Base-by-base conservation (phyloP, 1,140 invertebrate species). In the Hyles vespertilio region DNA sequence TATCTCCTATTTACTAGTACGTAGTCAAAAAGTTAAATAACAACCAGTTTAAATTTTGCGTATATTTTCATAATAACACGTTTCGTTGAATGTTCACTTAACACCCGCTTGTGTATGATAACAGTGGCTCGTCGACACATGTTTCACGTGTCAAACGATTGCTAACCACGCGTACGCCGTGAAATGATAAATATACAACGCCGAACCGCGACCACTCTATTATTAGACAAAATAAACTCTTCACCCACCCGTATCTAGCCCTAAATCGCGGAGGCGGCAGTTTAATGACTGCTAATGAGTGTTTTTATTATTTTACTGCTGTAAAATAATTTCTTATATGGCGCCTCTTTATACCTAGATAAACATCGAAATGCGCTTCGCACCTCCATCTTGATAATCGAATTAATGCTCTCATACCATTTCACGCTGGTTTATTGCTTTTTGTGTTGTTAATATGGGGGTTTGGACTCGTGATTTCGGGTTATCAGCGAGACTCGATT, bases 311-410 rank as follows among this genome's bases (percentile, higher is more conserved):
- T 87, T 87, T 85, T 79, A 83, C 77, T 80, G 78, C 69, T 81
- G 81, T 89, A 85, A 89, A 87, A 87, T 88, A 84, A 88, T 87
- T 86, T 84, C 80, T 84, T 79, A 80, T 81, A 86, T 69, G 74
- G 79, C 74, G 77, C 78, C 82, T 85, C 81, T 85, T 84, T 89
- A 85, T 85, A 78, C 81, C 79, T 86, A 89, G 86, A 89, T 89
- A 89, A 89, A 87, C 86, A 89, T 89, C 86, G 69, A 84, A 89
- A 85, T 82, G 74, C 83, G 84, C 86, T 89, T 89, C 81, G 72
- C 86, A 87, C 86, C 81, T 87, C 81, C 46, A 89, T 89, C 86
- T 54, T 89, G 86, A 89, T 89, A 89, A 89, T 89, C 82, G 82
- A 84, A 89, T 89, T 87, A 88, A 88, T 83, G 70, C 86, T 88